Evolutionary conservation across 2,113 vertebrate species (phyloP).

Genomic region (Ahaetulla prasina): DNA sequence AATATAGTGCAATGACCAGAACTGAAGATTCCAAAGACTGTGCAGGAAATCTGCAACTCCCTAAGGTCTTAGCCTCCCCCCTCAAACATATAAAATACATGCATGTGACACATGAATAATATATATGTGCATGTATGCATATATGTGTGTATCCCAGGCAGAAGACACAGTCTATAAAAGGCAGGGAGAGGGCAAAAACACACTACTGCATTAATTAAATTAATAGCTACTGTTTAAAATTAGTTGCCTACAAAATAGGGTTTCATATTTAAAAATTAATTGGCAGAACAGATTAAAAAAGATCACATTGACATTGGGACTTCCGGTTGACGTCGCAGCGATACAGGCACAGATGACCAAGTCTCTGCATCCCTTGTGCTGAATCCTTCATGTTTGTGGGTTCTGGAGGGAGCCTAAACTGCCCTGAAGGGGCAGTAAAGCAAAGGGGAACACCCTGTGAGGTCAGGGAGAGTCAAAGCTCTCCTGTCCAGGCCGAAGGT

Average conservation of each 20-base stretch:
- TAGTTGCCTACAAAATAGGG: not conserved
- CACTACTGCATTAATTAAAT: not conserved
- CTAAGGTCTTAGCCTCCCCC: not conserved
- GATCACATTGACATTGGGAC: too few relatives aligned
- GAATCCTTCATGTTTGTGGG: too few relatives aligned
- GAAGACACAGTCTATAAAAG: not conserved
- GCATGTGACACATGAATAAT: not conserved
- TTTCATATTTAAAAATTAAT: not conserved
- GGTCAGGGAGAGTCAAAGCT: too few relatives aligned
- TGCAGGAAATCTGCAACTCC: not conserved
- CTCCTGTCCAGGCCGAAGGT: too few relatives aligned
- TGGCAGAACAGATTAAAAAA: not conserved
- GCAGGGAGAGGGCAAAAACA: not conserved
- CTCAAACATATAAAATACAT: not conserved
- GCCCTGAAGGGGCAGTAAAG: too few relatives aligned
- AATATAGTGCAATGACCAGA: not conserved
- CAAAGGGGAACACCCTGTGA: too few relatives aligned
- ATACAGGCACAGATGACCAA: too few relatives aligned
- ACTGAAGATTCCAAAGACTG: not conserved
- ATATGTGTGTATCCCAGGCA: not conserved
- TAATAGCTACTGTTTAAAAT: not conserved
- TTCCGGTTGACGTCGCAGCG: too few relatives aligned
- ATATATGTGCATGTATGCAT: not conserved
- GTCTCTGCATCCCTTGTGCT: too few relatives aligned
- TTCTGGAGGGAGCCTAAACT: too few relatives aligned